Percentiles rank a stretch among this genome's conserved stretches.
Conservation (phyloP, 2,888 invertebrate genomes). For the Lepidocyrtinus sp. region DNA sequence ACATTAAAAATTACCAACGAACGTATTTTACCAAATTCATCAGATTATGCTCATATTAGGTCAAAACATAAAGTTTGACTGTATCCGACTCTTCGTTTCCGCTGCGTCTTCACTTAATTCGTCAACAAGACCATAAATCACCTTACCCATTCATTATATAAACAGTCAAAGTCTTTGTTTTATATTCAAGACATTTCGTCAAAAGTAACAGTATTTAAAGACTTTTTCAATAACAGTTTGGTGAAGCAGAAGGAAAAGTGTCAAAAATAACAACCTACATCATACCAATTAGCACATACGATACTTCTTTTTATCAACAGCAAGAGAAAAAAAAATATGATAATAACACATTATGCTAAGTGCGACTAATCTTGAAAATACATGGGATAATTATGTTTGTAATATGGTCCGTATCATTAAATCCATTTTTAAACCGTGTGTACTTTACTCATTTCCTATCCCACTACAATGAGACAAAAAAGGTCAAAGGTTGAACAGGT, state of each 20-base stretch:
- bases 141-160: neutral
- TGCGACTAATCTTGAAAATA: constrained; percentile 2
- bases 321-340: constrained; percentile 9
- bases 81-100: constrained; percentile 35
- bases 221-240: neutral
- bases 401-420: neutral
- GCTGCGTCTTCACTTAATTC: constrained; percentile 31
- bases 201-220: no score
- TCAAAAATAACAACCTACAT: constrained; percentile 26
- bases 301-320: constrained; percentile 6
- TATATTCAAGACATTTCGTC: no score
- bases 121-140: constrained; percentile 1
- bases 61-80: neutral
- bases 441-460: neutral
- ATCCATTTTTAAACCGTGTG: neutral
- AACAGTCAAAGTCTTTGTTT: neutral
- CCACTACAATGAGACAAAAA: constrained; percentile 25
- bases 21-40: neutral
- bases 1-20: no score
- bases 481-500: constrained; percentile 40
- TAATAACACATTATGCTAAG: constrained; percentile 9
- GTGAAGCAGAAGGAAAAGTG: constrained; percentile 22
- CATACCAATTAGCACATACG: constrained; percentile 39
- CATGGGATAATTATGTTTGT: constrained; percentile 3
- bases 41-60: constrained; percentile 11